These are phyloP conservation scores for Epinephelus cyanopodus DNA, from an alignment of 2,113 vertebrate species.

Conservation along the genomic window DNA sequence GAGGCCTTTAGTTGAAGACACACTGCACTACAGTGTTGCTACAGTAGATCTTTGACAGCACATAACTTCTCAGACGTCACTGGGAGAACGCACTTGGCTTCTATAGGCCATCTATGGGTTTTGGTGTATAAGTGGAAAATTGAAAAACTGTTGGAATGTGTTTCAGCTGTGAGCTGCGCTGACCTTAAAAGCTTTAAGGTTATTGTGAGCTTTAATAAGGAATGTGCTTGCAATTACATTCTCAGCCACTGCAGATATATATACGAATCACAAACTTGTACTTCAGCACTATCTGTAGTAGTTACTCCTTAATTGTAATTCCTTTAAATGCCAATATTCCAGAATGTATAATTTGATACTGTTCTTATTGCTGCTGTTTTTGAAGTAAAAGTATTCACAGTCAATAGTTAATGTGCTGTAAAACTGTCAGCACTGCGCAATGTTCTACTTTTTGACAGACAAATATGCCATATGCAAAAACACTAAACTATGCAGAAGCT, in stretches of 20 bases:
- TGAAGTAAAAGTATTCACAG: background rate
- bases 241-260: background rate
- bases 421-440: background rate
- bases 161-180: background rate
- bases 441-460: background rate
- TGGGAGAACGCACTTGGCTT: conserved; percentile 15
- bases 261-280: background rate
- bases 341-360: no score
- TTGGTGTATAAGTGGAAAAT: conserved; percentile 6
- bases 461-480: background rate
- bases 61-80: conserved; percentile 14
- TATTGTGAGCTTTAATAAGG: background rate
- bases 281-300: background rate
- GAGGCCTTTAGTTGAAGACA: conserved; percentile 12
- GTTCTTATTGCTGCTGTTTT: background rate
- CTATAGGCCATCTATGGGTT: background rate
- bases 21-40: conserved; percentile 34
- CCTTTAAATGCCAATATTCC: no score
- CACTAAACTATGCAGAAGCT: background rate
- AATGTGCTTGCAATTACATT: background rate
- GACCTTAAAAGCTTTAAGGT: background rate
- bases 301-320: background rate
- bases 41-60: conserved; percentile 43
- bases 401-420: background rate
- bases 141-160: background rate